Percentiles rank a stretch among this genome's conserved stretches.
Evolutionary conservation across 1,140 invertebrate genomes (phyloP).

Genomic region (Dreissena polymorpha): DNA sequence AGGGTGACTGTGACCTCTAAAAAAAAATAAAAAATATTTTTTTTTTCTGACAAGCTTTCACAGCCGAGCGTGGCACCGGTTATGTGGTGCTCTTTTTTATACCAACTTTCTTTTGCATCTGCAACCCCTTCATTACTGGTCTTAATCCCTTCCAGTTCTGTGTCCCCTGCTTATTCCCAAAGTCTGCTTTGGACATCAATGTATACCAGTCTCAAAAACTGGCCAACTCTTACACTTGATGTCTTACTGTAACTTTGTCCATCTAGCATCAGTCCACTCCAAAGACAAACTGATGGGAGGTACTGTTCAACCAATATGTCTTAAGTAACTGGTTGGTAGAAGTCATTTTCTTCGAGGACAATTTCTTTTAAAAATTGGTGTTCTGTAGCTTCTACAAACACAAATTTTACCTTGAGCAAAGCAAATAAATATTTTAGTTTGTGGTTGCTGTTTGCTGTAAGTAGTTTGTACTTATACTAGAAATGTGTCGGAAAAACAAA

Average conservation of each 20-base stretch:
- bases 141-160: neutral
- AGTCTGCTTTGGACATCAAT: neutral
- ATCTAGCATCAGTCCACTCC: neutral
- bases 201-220: neutral
- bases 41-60: too few relatives aligned
- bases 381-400: too few relatives aligned
- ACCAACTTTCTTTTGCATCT: neutral
- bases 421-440: too few relatives aligned
- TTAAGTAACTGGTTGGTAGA: neutral
- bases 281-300: neutral
- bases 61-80: too few relatives aligned
- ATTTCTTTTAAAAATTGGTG: too few relatives aligned
- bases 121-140: neutral
- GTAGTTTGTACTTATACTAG: too few relatives aligned
- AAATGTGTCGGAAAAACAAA: too few relatives aligned
- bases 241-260: neutral
- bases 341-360: neutral
- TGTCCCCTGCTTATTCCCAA: neutral
- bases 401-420: too few relatives aligned
- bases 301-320: neutral
- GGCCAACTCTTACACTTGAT: neutral
- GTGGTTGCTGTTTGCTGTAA: too few relatives aligned
- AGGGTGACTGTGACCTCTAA: too few relatives aligned
- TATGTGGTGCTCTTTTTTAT: too few relatives aligned
- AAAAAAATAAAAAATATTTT: too few relatives aligned